Evolutionary conservation across 2,888 invertebrate species (phyloP), one percentile per base, ranked within the genome.

Genomic region (Chloroclysta siterata): DNA sequence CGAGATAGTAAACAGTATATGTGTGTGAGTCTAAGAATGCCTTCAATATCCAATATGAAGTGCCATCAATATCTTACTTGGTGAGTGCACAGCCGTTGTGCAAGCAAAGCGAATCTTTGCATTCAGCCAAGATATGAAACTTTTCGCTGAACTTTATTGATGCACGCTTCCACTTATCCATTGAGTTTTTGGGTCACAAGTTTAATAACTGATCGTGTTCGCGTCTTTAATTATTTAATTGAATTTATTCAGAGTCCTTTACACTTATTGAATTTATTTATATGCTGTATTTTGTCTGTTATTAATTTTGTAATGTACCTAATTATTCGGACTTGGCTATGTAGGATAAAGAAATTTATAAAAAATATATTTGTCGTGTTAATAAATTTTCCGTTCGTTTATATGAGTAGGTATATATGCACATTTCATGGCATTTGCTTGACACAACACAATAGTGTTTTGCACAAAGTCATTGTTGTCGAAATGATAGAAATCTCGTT

Each of bases 401-500:
- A 22, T 3, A n/a, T n/a, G n/a, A n/a, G n/a, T n/a, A n/a, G n/a
- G 2, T 22, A 22, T 22, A 3, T 22, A 22, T 22, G 22, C 22
- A 22, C 47, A 41, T 42, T 63, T 28, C 3, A 42, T 22, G 48
- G 11, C 50, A 63, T 15, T 15, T 44, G 17, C 33, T 47, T 57
- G 54, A 42, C 41, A 50, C 44, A 58, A 46, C 15, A 63, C 14
- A 44, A 8, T 46, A 46, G 46, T 46, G 11, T 46, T 17, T 17
- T 46, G 52, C 67, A 68, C 61, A 84, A 85, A 85, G 83, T 84
- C 86, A 85, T 88, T 89, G 88, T 86, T 82, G 81, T 87, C 82
- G 81, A 87, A 88, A 87, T 87, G 84, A 89, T 87, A 89, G 86
- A 90, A 90, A 90, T 89, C 88, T 88, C 85, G 83, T 87, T 88